Evolutionary conservation across 1,140 invertebrate species (phyloP).

Genomic region (Papilio glaucus): DNA sequence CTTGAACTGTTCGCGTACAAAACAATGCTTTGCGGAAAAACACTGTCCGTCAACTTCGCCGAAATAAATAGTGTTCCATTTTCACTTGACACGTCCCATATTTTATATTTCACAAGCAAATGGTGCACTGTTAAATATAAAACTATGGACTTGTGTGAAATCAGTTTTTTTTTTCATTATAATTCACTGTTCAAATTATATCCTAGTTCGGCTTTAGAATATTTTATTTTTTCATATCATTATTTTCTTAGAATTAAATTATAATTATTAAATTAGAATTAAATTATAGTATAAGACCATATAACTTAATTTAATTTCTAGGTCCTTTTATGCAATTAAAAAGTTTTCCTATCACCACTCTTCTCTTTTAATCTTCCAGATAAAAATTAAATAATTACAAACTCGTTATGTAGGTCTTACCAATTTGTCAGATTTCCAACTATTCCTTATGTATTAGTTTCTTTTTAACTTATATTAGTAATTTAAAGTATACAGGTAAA

Average conservation of each 20-base stretch:
- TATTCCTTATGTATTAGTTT: background rate
- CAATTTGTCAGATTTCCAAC: slow-evolving; percentile 3
- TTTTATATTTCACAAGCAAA: slow-evolving; percentile 7
- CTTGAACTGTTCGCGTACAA: slow-evolving; percentile 12
- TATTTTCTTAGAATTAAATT: no score
- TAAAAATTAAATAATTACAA: background rate
- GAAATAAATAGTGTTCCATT: slow-evolving; percentile 26
- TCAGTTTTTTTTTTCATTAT: no score
- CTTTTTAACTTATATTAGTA: no score
- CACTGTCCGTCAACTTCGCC: slow-evolving; percentile 19
- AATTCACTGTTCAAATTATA: no score
- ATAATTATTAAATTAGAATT: no score
- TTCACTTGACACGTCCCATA: slow-evolving; percentile 17
- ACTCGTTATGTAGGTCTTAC: background rate
- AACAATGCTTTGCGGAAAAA: slow-evolving; percentile 26
- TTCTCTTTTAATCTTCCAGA: background rate
- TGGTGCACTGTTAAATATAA: slow-evolving; percentile 3
- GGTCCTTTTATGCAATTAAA: background rate
- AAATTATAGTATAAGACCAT: background rate
- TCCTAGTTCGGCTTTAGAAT: no score
- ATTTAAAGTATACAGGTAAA: no score
- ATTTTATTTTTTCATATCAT: no score
- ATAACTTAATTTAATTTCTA: background rate
- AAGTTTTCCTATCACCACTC: background rate
- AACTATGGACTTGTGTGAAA: background rate